A percentile compares a stretch with the other conserved stretches of the same genome.
Conservation (phyloP, 2,797 vertebrate genomes). For the Galagoides demidoff region DNA sequence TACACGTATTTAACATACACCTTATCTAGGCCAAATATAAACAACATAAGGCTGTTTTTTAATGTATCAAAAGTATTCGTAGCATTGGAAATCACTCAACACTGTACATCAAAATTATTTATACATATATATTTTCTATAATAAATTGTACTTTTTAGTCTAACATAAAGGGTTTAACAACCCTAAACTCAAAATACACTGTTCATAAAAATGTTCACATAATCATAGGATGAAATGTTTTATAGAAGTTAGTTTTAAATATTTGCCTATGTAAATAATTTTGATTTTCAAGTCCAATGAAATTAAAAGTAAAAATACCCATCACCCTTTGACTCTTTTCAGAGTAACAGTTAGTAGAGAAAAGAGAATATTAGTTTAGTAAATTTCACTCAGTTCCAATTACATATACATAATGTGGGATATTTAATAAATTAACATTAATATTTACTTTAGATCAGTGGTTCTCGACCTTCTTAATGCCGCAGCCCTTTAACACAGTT, state of each 20-base stretch:
- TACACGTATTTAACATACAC: slow-evolving; percentile 16
- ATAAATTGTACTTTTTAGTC: background rate
- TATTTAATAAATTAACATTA: background rate
- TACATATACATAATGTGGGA: background rate
- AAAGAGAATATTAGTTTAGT: background rate
- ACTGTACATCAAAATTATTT: background rate
- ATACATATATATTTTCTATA: background rate
- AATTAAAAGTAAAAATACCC: background rate
- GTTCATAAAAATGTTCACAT: background rate
- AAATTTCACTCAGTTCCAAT: background rate
- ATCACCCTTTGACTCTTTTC: background rate
- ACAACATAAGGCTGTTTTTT: background rate
- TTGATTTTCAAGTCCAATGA: background rate
- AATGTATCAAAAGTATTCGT: background rate
- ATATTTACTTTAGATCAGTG: background rate
- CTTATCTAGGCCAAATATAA: slow-evolving; percentile 13
- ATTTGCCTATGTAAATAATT: background rate
- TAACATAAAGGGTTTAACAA: background rate
- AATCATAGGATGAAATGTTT: background rate
- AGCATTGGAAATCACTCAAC: background rate
- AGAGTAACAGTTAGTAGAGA: background rate
- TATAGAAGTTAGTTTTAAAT: background rate
- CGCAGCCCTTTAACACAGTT: no score
- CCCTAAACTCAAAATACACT: background rate
- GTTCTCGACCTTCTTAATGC: no score